These are phyloP conservation scores for Pedionomus torquatus DNA, from an alignment of 2,113 vertebrate genomes.

Conservation along the genomic window DNA sequence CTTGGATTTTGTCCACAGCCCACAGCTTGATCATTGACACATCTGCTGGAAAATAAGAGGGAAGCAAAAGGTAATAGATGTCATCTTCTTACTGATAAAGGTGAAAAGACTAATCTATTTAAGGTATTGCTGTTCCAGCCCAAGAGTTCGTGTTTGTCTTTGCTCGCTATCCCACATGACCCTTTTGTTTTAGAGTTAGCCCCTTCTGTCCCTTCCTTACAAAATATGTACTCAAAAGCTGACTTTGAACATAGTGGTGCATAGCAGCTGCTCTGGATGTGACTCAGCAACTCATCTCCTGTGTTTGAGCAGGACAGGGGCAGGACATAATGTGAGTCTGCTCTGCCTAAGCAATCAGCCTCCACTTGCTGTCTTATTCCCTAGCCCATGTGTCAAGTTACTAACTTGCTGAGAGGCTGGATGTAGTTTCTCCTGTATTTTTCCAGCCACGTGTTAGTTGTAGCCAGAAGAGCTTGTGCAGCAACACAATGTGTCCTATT, in stretches of 20 bases:
- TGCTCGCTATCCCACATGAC: neutral
- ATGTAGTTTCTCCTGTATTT: slow-evolving; percentile 47
- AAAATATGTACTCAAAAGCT: neutral
- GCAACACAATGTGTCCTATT: neutral
- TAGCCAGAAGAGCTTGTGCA: neutral
- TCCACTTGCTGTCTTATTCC: neutral
- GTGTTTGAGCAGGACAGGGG: neutral
- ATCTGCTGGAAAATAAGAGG: neutral
- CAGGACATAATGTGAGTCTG: neutral
- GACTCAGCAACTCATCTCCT: neutral
- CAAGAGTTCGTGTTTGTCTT: neutral
- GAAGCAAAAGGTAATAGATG: neutral
- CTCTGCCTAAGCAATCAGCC: neutral
- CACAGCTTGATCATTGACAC: neutral
- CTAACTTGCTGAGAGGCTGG: slow-evolving; percentile 8
- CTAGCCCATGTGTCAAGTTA: slow-evolving; percentile 19
- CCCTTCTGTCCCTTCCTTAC: neutral
- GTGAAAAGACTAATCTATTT: neutral
- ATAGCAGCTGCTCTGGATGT: neutral
- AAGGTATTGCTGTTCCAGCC: neutral
- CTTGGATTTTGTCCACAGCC: neutral
- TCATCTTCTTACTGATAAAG: neutral
- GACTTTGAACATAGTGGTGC: neutral
- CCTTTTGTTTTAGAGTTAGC: neutral
- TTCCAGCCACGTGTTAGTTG: neutral